These are phyloP conservation scores for Abrostola tripartita DNA, from an alignment of 2,888 invertebrate genomes.

Conservation along the genomic window DNA sequence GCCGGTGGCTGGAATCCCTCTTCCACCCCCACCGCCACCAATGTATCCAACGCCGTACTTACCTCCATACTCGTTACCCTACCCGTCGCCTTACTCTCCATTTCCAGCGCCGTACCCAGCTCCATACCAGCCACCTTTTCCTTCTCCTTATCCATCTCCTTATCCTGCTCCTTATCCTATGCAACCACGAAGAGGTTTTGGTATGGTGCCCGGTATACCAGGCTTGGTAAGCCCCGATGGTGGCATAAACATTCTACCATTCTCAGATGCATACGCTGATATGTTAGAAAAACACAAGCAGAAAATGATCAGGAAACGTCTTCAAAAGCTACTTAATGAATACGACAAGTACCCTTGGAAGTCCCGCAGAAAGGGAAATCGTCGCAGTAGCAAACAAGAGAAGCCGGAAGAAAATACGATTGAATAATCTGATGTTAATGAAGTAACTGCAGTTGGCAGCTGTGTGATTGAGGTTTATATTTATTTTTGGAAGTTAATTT, in stretches of 20 bases:
- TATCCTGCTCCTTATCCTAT: conserved; percentile 27
- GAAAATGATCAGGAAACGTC: conserved; percentile 67
- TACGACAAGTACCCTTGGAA: conserved; percentile 55
- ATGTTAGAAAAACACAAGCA: conserved; percentile 75
- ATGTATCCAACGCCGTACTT: conserved; percentile 1
- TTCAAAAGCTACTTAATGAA: conserved; percentile 63
- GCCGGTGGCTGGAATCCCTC: conserved; percentile 44
- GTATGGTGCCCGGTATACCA: conserved; percentile 75
- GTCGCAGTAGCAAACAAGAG: conserved; percentile 8
- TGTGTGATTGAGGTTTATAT: neutral
- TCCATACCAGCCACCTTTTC: conserved; percentile 12
- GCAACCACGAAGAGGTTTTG: conserved; percentile 49
- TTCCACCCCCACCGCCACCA: conserved; percentile 13
- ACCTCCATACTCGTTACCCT: neutral
- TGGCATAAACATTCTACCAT: conserved; percentile 80
- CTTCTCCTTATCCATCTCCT: conserved; percentile 3
- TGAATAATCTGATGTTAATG: neutral
- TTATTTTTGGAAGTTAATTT: neutral
- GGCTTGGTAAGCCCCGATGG: conserved; percentile 74
- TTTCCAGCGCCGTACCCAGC: conserved; percentile 1
- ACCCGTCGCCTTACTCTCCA: neutral
- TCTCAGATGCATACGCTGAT: conserved; percentile 79
- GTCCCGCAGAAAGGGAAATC: conserved; percentile 9
- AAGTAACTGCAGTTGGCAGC: no score
- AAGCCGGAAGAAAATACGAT: conserved; percentile 5